Evolutionary conservation across 2,113 vertebrate species (phyloP).

Genomic region (Xiphophorus couchianus): DNA sequence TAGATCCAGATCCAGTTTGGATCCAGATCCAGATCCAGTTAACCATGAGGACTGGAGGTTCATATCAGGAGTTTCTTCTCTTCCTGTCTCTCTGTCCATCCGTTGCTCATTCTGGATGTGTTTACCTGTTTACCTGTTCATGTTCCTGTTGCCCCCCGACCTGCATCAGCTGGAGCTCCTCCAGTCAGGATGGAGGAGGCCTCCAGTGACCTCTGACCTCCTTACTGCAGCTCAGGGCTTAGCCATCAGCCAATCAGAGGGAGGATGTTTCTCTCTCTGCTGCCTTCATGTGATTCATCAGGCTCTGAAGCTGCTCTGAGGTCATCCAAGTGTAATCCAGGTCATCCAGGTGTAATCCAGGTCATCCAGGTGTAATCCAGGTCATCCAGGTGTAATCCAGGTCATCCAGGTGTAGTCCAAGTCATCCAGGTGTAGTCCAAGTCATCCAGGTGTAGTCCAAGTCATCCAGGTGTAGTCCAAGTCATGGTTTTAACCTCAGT

Average conservation of each 20-base stretch:
- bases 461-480: no score
- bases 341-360: no score
- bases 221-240: background rate
- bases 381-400: background rate
- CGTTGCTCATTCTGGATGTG: background rate
- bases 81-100: background rate
- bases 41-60: no score
- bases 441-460: no score
- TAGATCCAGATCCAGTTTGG: no score
- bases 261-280: slow-evolving; percentile 16
- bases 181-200: background rate
- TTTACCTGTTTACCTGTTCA: no score
- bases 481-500: no score
- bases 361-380: background rate
- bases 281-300: slow-evolving; percentile 16
- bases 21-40: no score
- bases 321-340: background rate
- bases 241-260: background rate
- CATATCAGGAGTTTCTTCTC: background rate
- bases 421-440: no score
- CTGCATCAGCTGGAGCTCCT: background rate
- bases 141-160: background rate
- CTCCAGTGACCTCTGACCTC: background rate
- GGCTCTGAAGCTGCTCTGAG: slow-evolving; percentile 9
- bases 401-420: background rate